A percentile compares a stretch with the other conserved stretches of the same genome.
phyloP scores from a whole-genome alignment of 1,140 invertebrate species.

The Drosophila subpulchrella region DNA sequence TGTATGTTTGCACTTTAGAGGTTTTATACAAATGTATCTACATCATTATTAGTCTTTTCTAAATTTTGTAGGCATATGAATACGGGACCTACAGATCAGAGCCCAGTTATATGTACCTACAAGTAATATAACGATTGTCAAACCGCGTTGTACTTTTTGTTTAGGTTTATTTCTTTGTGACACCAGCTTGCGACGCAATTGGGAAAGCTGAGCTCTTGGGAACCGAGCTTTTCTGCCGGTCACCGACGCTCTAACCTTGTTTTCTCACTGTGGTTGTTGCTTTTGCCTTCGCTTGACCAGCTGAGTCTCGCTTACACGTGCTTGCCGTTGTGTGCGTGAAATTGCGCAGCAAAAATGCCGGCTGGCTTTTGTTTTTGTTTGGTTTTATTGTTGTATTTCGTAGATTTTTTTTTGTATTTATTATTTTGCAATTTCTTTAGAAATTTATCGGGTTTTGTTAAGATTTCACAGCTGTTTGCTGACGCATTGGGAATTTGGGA shows the following conservation, averaged over 20 bases:
- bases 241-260: conserved; percentile 55
- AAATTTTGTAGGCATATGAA: too few relatives aligned
- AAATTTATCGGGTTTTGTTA: conserved; percentile 16
- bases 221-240: conserved; percentile 75
- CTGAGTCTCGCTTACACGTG: conserved; percentile 47
- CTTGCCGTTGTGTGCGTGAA: conserved; percentile 37
- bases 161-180: conserved; percentile 11
- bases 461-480: conserved; percentile 31
- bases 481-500: not conserved
- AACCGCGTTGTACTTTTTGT: not conserved
- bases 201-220: conserved; percentile 64
- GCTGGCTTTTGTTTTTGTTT: conserved; percentile 55
- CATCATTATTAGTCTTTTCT: too few relatives aligned
- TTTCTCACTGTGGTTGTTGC: conserved; percentile 34
- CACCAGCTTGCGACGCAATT: conserved; percentile 67
- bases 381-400: conserved; percentile 21
- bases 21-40: too few relatives aligned
- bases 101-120: not conserved
- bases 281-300: conserved; percentile 70
- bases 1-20: too few relatives aligned
- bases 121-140: not conserved
- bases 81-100: too few relatives aligned
- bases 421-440: conserved; percentile 35
- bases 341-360: conserved; percentile 78
- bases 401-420: conserved; percentile 12